phyloP scores from a whole-genome alignment of 64 coral and sea anemone species.

The Montipora cactus region DNA sequence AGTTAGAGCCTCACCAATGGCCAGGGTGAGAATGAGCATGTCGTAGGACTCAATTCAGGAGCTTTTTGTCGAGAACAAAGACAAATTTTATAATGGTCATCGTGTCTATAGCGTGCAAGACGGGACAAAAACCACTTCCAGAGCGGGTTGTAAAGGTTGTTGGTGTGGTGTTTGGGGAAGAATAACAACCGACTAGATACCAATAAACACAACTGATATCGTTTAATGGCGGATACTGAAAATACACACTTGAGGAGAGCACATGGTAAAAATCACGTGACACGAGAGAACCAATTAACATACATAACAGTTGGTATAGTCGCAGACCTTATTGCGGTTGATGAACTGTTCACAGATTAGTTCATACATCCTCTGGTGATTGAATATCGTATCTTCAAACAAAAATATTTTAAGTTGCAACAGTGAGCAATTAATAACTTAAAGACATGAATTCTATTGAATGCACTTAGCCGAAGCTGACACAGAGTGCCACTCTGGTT shows the following conservation, averaged over 20 bases:
- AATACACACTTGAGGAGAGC: no score
- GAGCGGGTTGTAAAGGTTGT: background rate
- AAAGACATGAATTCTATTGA: no score
- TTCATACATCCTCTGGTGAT: background rate
- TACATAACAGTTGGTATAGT: background rate
- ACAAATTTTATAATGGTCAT: constrained; percentile 23
- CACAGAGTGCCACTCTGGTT: no score
- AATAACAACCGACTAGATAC: no score
- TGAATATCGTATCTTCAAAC: no score
- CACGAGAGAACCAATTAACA: no score
- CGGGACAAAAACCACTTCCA: background rate
- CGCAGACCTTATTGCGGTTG: background rate
- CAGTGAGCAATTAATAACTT: no score
- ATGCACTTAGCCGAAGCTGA: no score
- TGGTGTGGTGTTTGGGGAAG: background rate
- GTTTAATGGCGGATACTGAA: no score
- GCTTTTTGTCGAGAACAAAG: constrained; percentile 43
- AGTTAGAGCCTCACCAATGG: constrained; percentile 45
- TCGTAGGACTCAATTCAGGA: constrained; percentile 52
- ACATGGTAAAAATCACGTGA: no score
- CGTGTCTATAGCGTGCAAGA: background rate
- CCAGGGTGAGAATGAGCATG: constrained; percentile 37
- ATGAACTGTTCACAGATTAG: background rate
- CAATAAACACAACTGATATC: no score
- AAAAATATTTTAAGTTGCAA: no score